Evolutionary conservation across 2,797 vertebrate species (phyloP).

Genomic region (Adrianichthys oophorus): DNA sequence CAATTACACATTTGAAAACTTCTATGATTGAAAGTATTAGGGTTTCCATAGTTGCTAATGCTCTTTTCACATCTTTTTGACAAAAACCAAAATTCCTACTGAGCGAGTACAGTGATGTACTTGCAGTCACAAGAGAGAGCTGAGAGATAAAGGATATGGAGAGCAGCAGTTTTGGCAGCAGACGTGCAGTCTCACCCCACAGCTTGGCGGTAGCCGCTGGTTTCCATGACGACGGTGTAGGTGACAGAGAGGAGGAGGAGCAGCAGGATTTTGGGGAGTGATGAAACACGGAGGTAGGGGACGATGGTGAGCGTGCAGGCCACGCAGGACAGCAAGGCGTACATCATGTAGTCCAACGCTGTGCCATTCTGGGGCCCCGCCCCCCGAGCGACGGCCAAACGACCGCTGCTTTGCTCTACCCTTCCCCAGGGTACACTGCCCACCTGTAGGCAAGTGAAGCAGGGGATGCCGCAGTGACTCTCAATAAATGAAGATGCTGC

Average conservation of each 20-base stretch:
- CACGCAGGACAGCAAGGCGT: constrained; percentile 91
- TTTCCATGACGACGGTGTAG: constrained; percentile 92
- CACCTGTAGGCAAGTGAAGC: constrained; percentile 70
- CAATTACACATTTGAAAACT: no score
- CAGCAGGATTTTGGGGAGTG: constrained; percentile 91
- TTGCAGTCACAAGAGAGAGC: no score
- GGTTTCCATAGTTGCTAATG: no score
- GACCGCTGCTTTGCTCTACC: constrained; percentile 74
- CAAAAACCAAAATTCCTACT: no score
- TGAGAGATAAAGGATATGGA: no score
- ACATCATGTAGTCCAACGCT: constrained; percentile 80
- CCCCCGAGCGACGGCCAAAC: constrained; percentile 70
- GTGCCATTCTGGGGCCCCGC: constrained; percentile 73
- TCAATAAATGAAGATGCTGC: no score
- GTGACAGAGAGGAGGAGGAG: constrained; percentile 89
- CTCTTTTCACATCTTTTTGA: no score
- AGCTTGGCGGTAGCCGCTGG: constrained; percentile 88
- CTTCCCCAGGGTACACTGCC: constrained; percentile 87
- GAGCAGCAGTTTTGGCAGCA: neutral
- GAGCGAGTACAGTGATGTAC: no score
- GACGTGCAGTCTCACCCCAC: constrained; percentile 79
- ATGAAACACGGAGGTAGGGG: constrained; percentile 93
- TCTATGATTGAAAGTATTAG: no score
- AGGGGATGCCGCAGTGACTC: neutral
- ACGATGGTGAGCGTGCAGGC: constrained; percentile 89